A percentile compares a stretch with the other conserved stretches of the same genome.
Evolutionary conservation across 2,888 invertebrate species (phyloP).

Genomic region (Drosophila antonietae): DNA sequence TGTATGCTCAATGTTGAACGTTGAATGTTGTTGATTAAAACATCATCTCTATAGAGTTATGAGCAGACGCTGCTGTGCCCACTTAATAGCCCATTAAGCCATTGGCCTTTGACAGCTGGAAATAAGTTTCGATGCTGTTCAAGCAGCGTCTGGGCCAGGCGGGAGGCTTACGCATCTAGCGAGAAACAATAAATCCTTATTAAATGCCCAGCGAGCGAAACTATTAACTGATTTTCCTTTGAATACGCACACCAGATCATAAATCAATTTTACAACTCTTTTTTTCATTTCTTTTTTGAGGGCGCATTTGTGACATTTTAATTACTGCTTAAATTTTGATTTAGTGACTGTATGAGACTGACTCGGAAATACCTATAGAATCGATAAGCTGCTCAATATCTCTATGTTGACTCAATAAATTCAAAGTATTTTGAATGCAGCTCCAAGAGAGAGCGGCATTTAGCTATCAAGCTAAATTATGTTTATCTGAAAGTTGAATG

Average conservation of each 20-base stretch:
- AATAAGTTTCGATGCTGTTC: constrained; percentile 25
- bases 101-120: constrained; percentile 71
- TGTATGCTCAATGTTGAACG: constrained; percentile 2
- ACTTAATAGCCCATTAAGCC: constrained; percentile 79
- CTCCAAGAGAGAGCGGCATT: neutral
- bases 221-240: constrained; percentile 79
- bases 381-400: constrained; percentile 28
- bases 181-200: constrained; percentile 79
- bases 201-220: constrained; percentile 68
- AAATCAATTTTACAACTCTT: constrained; percentile 76
- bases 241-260: constrained; percentile 61
- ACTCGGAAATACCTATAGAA: constrained; percentile 6
- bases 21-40: constrained; percentile 69
- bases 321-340: constrained; percentile 70
- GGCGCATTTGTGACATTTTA: constrained; percentile 69
- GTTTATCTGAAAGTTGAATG: too few relatives aligned
- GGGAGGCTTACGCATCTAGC: constrained; percentile 62
- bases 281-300: constrained; percentile 19
- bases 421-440: neutral
- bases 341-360: constrained; percentile 40
- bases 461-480: neutral
- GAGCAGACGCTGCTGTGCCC: constrained; percentile 46
- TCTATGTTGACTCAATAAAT: neutral
- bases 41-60: constrained; percentile 66
- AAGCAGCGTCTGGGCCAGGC: constrained; percentile 40